These are phyloP conservation scores for Zootoca vivipara DNA, from an alignment of 2,113 vertebrate species.

Conservation along the genomic window DNA sequence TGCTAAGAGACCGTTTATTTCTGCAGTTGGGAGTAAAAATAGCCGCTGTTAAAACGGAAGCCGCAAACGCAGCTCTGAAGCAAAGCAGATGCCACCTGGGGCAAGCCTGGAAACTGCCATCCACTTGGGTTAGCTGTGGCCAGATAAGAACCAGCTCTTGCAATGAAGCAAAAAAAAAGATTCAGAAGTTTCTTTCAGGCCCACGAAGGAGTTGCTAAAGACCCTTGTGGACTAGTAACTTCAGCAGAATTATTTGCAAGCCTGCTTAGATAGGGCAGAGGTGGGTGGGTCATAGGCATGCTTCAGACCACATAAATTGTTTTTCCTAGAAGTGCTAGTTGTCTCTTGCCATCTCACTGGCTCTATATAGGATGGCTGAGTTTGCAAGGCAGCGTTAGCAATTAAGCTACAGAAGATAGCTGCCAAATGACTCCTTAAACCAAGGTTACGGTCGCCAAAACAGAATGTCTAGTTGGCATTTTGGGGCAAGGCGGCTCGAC, in stretches of 20 bases:
- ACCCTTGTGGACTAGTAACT: neutral
- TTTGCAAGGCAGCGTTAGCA: too few species aligned
- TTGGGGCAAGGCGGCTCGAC: too few species aligned
- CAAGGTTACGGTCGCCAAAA: too few species aligned
- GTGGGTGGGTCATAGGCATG: neutral
- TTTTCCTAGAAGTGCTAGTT: neutral
- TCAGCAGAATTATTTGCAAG: neutral
- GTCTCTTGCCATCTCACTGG: neutral
- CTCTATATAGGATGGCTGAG: too few species aligned
- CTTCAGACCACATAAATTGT: neutral
- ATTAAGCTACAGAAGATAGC: too few species aligned
- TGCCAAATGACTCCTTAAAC: too few species aligned
- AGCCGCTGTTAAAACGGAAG: neutral
- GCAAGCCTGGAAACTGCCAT: neutral
- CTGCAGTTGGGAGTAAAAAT: constrained; percentile 16
- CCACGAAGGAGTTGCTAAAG: too few species aligned
- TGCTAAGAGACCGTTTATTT: constrained; percentile 28
- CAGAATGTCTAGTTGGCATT: too few species aligned
- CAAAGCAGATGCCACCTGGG: neutral
- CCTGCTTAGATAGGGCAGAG: neutral
- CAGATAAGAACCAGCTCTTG: neutral
- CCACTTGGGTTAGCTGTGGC: too few species aligned
- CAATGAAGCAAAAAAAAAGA: neutral
- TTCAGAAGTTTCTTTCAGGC: neutral
- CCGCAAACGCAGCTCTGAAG: neutral